Evolutionary conservation across 2,797 vertebrate species (phyloP).

Genomic region (Coregonus ussuriensis): DNA sequence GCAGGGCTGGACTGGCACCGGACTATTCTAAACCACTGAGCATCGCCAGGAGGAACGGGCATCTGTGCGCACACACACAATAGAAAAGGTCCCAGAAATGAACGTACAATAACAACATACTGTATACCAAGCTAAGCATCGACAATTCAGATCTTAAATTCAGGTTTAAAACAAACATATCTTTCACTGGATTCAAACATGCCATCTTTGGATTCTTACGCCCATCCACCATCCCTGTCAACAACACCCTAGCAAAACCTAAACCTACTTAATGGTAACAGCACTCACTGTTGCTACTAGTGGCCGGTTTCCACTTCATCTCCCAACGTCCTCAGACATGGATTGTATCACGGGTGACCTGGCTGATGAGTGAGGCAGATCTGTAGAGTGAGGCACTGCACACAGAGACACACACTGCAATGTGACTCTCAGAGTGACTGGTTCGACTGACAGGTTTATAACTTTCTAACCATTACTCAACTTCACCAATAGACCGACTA

Average conservation of each 20-base stretch:
- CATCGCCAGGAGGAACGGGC: conserved; percentile 56
- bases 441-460: not conserved
- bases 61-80: conserved; percentile 41
- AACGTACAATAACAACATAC: not conserved
- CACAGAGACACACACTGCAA: no score
- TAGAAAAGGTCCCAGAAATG: conserved; percentile 46
- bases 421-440: not conserved
- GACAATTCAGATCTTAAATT: not conserved
- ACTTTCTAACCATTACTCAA: not conserved
- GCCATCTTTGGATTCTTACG: no score
- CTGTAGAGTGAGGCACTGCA: not conserved
- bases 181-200: no score
- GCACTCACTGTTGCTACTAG: no score
- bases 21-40: conserved; percentile 55
- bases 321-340: no score
- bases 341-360: no score
- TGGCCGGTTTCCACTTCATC: no score
- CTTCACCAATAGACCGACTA: not conserved
- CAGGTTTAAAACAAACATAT: no score
- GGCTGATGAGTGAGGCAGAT: no score
- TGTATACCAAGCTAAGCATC: not conserved
- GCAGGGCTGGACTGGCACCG: conserved; percentile 56
- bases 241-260: no score
- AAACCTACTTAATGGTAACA: no score
- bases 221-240: no score